These are phyloP conservation scores for Lagopus muta DNA, from an alignment of 2,113 vertebrate genomes.

Conservation along the genomic window DNA sequence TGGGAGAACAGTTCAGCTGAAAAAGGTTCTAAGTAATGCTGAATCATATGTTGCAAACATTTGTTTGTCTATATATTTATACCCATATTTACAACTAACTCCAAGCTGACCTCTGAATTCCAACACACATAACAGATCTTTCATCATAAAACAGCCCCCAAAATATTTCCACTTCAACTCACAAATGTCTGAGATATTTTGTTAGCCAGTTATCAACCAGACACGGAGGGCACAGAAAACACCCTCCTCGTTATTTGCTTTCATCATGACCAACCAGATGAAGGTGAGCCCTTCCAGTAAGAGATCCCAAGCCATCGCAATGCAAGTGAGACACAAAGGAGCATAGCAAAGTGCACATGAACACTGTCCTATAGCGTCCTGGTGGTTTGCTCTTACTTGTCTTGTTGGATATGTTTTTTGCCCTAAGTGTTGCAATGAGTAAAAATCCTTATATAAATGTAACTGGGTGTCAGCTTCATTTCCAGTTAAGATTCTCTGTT, in stretches of 20 bases:
- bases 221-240: not conserved
- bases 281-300: not conserved
- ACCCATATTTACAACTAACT: not conserved
- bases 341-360: not conserved
- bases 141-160: not conserved
- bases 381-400: not conserved
- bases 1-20: not conserved
- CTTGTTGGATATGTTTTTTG: not conserved
- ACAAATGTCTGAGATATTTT: not conserved
- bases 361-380: not conserved
- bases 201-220: not conserved
- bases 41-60: fast-evolving
- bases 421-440: conserved; percentile 32
- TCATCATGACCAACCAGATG: not conserved
- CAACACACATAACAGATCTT: not conserved
- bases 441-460: not conserved
- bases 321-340: not conserved
- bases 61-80: not conserved
- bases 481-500: not conserved
- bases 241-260: not conserved
- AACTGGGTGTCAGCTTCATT: conserved; percentile 3
- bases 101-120: not conserved
- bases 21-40: not conserved
- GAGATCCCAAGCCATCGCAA: not conserved
- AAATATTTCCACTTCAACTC: not conserved